Base-by-base conservation (phyloP, 2,888 invertebrate species). In the Drosophila lacicola region DNA sequence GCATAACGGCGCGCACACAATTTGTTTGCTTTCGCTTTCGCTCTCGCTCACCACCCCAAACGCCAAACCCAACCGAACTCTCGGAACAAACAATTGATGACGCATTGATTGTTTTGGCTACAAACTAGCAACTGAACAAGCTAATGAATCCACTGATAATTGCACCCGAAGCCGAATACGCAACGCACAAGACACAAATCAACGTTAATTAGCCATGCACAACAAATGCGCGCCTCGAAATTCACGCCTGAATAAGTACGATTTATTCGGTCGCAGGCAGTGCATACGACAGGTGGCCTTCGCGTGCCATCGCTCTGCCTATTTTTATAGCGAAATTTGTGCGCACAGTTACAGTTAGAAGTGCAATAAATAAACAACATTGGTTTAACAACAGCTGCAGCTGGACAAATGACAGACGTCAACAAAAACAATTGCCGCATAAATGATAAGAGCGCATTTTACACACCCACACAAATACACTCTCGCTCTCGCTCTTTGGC, bases 221-320 rank as follows among this genome's bases (percentile, higher is more conserved):
- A 66, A 57, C 37, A 14, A 34, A 46, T 63, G 70, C 25, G 13
- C 17, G 41, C 46, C 17, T 37, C 17, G 36, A 21, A 56, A 68
- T 70, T 74, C 47, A 79, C 88, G 77, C 74, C 39, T 74, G 67
- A 85, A 60, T 71, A 63, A 73, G 34, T 74, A 69, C 39, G 49
- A 37, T 14, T 49, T 33, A 70, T 50, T 67, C 51, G 36, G 8
- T 14, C 17, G 60, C 74, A 69, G 49, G 29, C 63, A 70, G 66
- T 63, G 69, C 60, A 70, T 54, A 70, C 63, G 80, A 82, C 88
- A 88, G 83, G 82, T 83, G 83, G 79, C 85, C 83, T 86, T 83
- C 67, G 62, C 46, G 13, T 45, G 41, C 36, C 62, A 50, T 51
- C 25, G 56, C 55, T 68, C 46, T 46, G 41, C 46, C 57, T 81